Percentiles rank a stretch among this genome's conserved stretches.
These are phyloP conservation scores for Pseudoatta argentina DNA, from an alignment of 1,140 invertebrate genomes.

Conservation along the genomic window DNA sequence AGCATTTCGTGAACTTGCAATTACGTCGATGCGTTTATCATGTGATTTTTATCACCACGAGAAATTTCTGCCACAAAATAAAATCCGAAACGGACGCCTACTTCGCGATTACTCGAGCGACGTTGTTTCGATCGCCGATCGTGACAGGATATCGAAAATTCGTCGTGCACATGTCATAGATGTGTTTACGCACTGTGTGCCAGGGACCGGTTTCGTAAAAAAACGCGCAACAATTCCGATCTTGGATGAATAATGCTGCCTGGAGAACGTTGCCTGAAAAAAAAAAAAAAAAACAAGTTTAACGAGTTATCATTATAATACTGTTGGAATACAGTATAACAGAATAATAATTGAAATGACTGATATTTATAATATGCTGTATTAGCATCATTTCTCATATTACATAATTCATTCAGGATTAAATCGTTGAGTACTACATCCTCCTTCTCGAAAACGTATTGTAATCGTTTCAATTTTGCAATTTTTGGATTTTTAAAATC, in stretches of 20 bases:
- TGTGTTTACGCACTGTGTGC: conserved; percentile 69
- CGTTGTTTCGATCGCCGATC: conserved; percentile 62
- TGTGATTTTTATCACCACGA: conserved; percentile 2
- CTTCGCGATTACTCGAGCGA: conserved; percentile 34
- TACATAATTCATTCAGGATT: neutral
- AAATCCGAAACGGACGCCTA: neutral
- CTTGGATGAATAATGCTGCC: conserved; percentile 13
- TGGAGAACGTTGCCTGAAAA: neutral
- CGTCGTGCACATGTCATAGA: conserved; percentile 77
- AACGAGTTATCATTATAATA: neutral
- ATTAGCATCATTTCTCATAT: neutral
- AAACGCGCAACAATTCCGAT: conserved; percentile 30
- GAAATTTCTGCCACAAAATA: neutral
- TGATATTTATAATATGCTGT: conserved; percentile 6
- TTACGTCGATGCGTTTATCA: conserved; percentile 22
- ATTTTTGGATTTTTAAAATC: neutral
- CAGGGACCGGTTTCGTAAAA: conserved; percentile 62
- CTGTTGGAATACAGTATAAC: neutral
- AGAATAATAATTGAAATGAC: conserved; percentile 4
- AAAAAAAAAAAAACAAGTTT: neutral
- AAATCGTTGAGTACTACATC: neutral
- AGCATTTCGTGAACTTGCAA: conserved; percentile 18
- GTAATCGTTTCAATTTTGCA: neutral
- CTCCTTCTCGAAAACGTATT: neutral
- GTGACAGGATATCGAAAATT: conserved; percentile 63